A percentile compares a stretch with the other conserved stretches of the same genome.
Evolutionary conservation across 2,888 invertebrate genomes (phyloP).

Genomic region (Metalampra italica): DNA sequence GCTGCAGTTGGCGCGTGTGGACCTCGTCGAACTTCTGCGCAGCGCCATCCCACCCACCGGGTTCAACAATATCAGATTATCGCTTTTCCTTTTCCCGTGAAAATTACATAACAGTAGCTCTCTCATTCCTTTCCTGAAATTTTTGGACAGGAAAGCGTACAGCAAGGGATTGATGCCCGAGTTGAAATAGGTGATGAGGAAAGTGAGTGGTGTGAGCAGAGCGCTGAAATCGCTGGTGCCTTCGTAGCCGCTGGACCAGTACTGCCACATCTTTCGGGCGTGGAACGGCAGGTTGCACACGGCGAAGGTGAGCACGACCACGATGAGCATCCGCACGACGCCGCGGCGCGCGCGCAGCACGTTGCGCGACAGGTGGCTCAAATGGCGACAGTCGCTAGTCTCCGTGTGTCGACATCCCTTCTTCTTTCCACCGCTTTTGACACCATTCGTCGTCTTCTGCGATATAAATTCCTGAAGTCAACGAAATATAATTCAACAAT

Average conservation of each 20-base stretch:
- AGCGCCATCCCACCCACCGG: conserved; percentile 62
- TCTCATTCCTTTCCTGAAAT: conserved; percentile 90
- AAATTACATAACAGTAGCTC: conserved; percentile 84
- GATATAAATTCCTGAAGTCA: background rate
- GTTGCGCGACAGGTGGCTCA: conserved; percentile 85
- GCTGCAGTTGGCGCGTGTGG: conserved; percentile 76
- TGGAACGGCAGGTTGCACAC: conserved; percentile 94
- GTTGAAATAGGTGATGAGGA: conserved; percentile 92
- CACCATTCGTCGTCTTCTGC: conserved; percentile 19
- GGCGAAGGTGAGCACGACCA: conserved; percentile 92
- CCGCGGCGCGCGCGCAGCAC: conserved; percentile 88
- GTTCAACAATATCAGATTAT: conserved; percentile 64
- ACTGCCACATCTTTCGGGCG: conserved; percentile 92
- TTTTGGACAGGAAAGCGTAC: conserved; percentile 90
- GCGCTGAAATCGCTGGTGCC: conserved; percentile 87
- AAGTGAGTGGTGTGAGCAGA: conserved; percentile 90
- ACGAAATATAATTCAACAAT: background rate
- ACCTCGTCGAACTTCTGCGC: conserved; percentile 70
- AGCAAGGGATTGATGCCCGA: conserved; percentile 94
- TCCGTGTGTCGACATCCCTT: conserved; percentile 58
- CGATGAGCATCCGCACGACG: conserved; percentile 93
- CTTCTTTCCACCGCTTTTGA: conserved; percentile 52
- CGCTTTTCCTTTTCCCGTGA: conserved; percentile 57
- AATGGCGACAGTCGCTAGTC: conserved; percentile 77
- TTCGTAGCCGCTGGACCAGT: conserved; percentile 85